phyloP scores from a whole-genome alignment of 2,888 invertebrate genomes.

The Plagodis pulveraria region DNA sequence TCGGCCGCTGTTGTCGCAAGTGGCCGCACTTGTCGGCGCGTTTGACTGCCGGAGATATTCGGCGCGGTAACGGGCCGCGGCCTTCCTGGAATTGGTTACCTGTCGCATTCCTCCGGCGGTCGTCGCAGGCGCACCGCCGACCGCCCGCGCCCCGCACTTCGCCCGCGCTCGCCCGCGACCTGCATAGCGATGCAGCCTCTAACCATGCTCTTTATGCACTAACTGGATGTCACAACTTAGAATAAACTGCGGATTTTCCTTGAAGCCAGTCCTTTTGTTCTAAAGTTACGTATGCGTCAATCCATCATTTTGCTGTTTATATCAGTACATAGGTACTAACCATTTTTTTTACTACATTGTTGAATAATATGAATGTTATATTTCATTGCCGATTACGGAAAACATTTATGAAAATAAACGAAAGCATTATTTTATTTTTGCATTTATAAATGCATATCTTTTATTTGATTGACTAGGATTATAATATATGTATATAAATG shows the following conservation, averaged over 20 bases:
- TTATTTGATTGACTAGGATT: too few species aligned
- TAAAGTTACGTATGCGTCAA: neutral
- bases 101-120: conserved; percentile 82
- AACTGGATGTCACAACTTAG: conserved; percentile 40
- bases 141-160: conserved; percentile 36
- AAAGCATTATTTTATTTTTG: too few species aligned
- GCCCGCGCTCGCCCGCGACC: conserved; percentile 38
- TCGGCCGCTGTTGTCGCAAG: conserved; percentile 81
- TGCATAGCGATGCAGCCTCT: conserved; percentile 67
- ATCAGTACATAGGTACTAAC: neutral
- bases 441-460: too few species aligned
- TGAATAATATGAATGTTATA: too few species aligned
- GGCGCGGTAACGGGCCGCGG: conserved; percentile 84
- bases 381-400: too few species aligned
- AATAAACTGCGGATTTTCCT: conserved; percentile 11
- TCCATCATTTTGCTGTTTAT: too few species aligned
- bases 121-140: conserved; percentile 57
- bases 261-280: neutral
- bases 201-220: conserved; percentile 54
- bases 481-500: too few species aligned
- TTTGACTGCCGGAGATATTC: conserved; percentile 83
- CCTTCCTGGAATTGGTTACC: conserved; percentile 85
- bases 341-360: too few species aligned
- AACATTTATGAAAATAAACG: too few species aligned
- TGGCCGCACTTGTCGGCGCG: conserved; percentile 84